Evolutionary conservation across 1,140 invertebrate genomes (phyloP), one percentile per base, ranked within the genome.

Genomic region (Penaeus indicus): DNA sequence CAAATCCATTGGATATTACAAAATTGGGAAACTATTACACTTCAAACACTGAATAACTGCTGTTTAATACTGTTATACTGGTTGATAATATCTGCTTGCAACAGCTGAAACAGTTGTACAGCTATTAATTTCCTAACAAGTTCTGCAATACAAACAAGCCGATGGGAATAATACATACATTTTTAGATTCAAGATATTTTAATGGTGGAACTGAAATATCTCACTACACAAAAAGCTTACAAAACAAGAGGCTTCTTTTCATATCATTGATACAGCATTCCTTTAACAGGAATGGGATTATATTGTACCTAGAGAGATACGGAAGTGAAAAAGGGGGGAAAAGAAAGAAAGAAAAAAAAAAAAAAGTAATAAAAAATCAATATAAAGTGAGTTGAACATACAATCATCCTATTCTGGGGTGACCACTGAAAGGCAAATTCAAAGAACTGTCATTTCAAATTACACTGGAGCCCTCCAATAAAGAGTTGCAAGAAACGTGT

Each of bases 201-300:
- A 89, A 69, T 89, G 88, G 83, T 89, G 82, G 80, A 89, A 89
- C 88, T 89, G 88, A 89, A 89, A 81, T 88, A 89, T 89, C 62
- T 89, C 88, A 89, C 88, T 89, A 89, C 88, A 89, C 75, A 85
- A 89, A 89, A 89, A 89, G 88, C 88, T 89, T 89, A 89, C 82
- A 89, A 89, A 89, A 89, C 88, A 89, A 89, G 82, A 89, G 72
- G 88, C 88, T 79, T 85, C 62, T 89, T 85, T 89, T 80, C 84
- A 80, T 81, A 81, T 80, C 61, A 89, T 85, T 67, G 88, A 80
- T 89, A 89, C 88, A 89, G 82, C 88, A 89, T 89, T 89, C 88
- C 88, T 85, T 81, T 85, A 89, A 89, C 62, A 85, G 84, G 88
- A 89, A 89, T 89, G 83, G 64, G 79, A 77, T 89, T 85, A 89